These are phyloP conservation scores for Chaenodraco wilsoni DNA, from an alignment of 2,797 vertebrate species.

Conservation along the genomic window DNA sequence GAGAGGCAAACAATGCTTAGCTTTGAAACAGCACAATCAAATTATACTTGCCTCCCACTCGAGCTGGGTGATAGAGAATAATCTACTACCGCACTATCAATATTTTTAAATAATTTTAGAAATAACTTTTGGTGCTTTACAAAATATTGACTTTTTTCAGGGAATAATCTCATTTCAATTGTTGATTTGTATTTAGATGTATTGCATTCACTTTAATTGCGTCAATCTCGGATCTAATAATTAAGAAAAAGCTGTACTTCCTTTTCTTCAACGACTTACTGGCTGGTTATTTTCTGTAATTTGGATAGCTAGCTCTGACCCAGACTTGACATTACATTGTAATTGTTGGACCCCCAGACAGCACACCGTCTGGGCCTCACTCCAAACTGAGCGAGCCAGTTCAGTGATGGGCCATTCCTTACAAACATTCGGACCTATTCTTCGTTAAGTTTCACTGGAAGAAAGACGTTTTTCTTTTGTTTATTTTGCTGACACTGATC, in stretches of 20 bases:
- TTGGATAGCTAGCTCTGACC: constrained; percentile 3
- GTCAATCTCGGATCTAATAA: not conserved
- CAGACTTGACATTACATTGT: not conserved
- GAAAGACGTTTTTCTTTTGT: not conserved
- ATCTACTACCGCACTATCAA: too few species aligned
- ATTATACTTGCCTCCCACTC: not conserved
- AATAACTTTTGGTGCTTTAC: too few species aligned
- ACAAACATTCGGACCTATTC: constrained; percentile 2
- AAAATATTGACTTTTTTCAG: too few species aligned
- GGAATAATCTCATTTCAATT: not conserved
- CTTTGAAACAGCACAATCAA: constrained; percentile 41
- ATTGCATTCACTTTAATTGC: not conserved
- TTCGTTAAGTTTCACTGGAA: constrained; percentile 16
- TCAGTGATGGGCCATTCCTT: constrained; percentile 45
- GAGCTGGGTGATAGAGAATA: too few species aligned
- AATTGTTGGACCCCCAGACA: constrained; percentile 28
- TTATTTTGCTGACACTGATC: constrained; percentile 22
- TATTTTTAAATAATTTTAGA: too few species aligned
- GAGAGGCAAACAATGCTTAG: constrained; percentile 15
- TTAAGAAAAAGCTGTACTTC: not conserved
- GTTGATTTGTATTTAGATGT: not conserved
- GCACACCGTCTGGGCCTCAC: constrained; percentile 33
- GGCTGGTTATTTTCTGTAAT: not conserved
- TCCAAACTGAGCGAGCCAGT: constrained; percentile 47
- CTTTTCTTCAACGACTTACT: not conserved